A percentile compares a stretch with the other conserved stretches of the same genome.
Evolutionary conservation across 2,797 vertebrate genomes (phyloP).

Genomic region (Dromococcyx pavoninus): DNA sequence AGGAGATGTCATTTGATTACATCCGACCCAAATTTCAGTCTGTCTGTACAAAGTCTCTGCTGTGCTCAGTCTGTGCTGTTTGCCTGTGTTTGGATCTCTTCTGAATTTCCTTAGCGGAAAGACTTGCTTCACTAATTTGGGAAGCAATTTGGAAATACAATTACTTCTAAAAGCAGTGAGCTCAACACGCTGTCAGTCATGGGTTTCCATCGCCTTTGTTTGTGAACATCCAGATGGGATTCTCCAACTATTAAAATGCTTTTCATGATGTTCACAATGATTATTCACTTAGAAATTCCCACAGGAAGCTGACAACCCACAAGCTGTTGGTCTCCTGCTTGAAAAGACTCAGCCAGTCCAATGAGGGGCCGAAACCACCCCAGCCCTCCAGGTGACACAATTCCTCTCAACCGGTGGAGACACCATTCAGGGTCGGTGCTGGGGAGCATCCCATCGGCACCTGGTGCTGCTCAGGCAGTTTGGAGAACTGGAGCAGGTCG

Average conservation of each 20-base stretch:
- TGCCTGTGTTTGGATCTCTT: slow-evolving; percentile 14
- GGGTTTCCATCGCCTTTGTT: slow-evolving; percentile 60
- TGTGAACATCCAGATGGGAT: slow-evolving; percentile 64
- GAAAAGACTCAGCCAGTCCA: background rate
- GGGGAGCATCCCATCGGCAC: accelerated
- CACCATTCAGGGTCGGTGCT: background rate
- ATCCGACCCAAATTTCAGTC: slow-evolving; percentile 5
- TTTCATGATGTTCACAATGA: slow-evolving; percentile 57
- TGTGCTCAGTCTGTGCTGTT: background rate
- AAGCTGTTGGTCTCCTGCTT: slow-evolving; percentile 25
- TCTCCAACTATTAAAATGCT: slow-evolving; percentile 60
- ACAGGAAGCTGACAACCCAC: slow-evolving; percentile 57
- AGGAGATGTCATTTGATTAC: slow-evolving; percentile 55
- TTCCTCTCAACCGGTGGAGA: accelerated
- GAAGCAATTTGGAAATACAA: slow-evolving; percentile 58
- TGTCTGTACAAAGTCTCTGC: slow-evolving; percentile 8
- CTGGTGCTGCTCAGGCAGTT: background rate
- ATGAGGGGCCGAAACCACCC: background rate
- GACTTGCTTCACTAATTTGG: slow-evolving; percentile 37
- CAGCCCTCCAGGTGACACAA: background rate
- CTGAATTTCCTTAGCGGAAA: slow-evolving; percentile 52
- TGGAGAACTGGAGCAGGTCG: background rate
- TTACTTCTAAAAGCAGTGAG: slow-evolving; percentile 44
- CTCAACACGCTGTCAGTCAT: slow-evolving; percentile 3
- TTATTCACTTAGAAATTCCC: slow-evolving; percentile 61